phyloP scores from a whole-genome alignment of 2,113 vertebrate genomes.

The Dicentrarchus labrax region DNA sequence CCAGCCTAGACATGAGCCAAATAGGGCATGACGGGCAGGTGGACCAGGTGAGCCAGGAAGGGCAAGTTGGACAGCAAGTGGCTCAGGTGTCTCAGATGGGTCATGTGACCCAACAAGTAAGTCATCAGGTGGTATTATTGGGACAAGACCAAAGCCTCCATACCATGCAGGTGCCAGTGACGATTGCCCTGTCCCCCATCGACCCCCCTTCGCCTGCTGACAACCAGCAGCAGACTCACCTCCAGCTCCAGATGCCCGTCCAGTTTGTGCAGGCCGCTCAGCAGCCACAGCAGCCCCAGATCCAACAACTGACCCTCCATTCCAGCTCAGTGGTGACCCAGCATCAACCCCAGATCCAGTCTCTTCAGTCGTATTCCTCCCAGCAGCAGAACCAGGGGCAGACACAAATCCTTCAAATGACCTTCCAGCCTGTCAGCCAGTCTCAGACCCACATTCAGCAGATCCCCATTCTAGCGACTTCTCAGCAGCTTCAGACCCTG shows the following conservation, averaged over 20 bases:
- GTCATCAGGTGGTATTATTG: constrained; percentile 82
- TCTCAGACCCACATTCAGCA: constrained; percentile 79
- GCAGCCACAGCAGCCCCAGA: constrained; percentile 78
- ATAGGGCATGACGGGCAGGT: constrained; percentile 51
- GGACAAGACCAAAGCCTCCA: constrained; percentile 83
- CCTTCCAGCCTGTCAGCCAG: constrained; percentile 80
- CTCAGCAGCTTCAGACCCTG: constrained; percentile 78
- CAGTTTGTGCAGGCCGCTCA: constrained; percentile 79
- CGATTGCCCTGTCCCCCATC: constrained; percentile 81
- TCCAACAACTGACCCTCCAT: constrained; percentile 81
- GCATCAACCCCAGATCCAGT: constrained; percentile 79
- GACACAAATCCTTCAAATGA: constrained; percentile 83
- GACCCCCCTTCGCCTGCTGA: constrained; percentile 71
- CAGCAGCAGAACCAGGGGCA: constrained; percentile 79
- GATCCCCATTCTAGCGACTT: constrained; percentile 74
- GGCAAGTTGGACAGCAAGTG: constrained; percentile 61
- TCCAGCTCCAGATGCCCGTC: constrained; percentile 84
- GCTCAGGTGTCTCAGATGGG: constrained; percentile 75
- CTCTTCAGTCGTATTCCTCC: constrained; percentile 71
- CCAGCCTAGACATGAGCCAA: constrained; percentile 66
- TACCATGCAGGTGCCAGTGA: constrained; percentile 84
- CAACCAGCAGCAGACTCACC: constrained; percentile 80
- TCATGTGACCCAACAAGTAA: constrained; percentile 73
- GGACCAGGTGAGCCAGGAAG: constrained; percentile 84
- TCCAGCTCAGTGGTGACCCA: constrained; percentile 71